Percentiles rank a stretch among this genome's conserved stretches.
Evolutionary conservation across 2,113 vertebrate species (phyloP).

Genomic region (Typhlomys cinereus): DNA sequence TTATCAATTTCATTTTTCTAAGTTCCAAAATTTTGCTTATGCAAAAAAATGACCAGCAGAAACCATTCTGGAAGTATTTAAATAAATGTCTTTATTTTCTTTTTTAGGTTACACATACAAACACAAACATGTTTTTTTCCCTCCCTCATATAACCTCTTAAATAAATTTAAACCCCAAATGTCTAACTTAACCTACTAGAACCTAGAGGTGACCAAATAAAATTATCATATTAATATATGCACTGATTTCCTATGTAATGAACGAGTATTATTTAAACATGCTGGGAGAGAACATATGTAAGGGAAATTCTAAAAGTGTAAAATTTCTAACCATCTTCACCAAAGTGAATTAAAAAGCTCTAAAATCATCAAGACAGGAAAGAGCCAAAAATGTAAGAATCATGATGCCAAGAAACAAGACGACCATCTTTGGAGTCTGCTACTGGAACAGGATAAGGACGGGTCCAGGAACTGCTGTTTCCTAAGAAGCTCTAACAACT

Average conservation of each 20-base stretch:
- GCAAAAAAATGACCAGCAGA: background rate
- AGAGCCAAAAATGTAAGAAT: background rate
- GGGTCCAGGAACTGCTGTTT: background rate
- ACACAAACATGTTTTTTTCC: background rate
- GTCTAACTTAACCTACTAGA: background rate
- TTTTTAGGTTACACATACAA: background rate
- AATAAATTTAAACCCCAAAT: conserved; percentile 4
- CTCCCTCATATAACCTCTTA: background rate
- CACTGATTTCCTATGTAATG: background rate
- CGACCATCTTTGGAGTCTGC: background rate
- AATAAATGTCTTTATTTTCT: background rate
- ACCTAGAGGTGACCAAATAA: background rate
- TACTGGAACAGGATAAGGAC: background rate
- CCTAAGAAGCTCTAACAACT: background rate
- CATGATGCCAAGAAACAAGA: background rate
- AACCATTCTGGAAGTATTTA: background rate
- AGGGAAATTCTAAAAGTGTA: background rate
- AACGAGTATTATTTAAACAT: background rate
- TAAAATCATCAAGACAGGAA: background rate
- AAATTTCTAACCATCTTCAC: background rate
- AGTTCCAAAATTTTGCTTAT: conserved; percentile 5
- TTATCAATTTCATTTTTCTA: background rate
- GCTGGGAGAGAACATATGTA: background rate
- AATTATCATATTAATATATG: background rate
- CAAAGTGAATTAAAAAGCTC: background rate